These are phyloP conservation scores for Alouatta palliata DNA, from an alignment of 2,113 vertebrate species.

Conservation along the genomic window DNA sequence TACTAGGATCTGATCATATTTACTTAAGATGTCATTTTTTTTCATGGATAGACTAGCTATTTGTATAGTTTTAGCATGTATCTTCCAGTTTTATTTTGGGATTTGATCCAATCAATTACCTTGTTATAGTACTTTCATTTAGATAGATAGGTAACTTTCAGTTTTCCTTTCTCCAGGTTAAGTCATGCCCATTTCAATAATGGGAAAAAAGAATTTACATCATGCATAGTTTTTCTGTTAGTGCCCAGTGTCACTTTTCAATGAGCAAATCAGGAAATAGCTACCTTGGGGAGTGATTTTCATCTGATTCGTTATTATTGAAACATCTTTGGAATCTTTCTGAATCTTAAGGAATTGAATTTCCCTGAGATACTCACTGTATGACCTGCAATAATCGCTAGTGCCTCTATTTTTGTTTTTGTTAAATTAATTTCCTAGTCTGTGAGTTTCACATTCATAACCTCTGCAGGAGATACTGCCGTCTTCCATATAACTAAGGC, in stretches of 20 bases:
- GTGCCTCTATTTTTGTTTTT: conserved; percentile 43
- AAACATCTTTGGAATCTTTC: not conserved
- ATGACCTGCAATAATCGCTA: not conserved
- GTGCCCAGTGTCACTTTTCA: not conserved
- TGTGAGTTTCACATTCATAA: conserved; percentile 46
- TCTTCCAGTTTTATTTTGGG: not conserved
- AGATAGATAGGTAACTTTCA: not conserved
- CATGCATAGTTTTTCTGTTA: not conserved
- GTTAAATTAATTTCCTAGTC: conserved; percentile 63
- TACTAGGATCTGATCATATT: not conserved
- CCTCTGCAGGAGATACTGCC: conserved; percentile 60
- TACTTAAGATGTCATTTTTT: not conserved
- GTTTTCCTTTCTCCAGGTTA: not conserved
- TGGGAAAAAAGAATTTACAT: not conserved
- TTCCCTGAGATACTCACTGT: not conserved
- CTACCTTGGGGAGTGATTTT: not conserved
- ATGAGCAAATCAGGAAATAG: not conserved
- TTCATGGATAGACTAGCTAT: not conserved
- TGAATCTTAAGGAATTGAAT: not conserved
- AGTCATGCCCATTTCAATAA: not conserved
- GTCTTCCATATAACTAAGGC: conserved; percentile 71
- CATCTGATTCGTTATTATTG: not conserved
- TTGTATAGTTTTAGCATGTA: not conserved
- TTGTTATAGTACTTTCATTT: not conserved
- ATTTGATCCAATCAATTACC: not conserved